phyloP scores from a whole-genome alignment of 2,888 invertebrate genomes.

The Oscheius sp. region DNA sequence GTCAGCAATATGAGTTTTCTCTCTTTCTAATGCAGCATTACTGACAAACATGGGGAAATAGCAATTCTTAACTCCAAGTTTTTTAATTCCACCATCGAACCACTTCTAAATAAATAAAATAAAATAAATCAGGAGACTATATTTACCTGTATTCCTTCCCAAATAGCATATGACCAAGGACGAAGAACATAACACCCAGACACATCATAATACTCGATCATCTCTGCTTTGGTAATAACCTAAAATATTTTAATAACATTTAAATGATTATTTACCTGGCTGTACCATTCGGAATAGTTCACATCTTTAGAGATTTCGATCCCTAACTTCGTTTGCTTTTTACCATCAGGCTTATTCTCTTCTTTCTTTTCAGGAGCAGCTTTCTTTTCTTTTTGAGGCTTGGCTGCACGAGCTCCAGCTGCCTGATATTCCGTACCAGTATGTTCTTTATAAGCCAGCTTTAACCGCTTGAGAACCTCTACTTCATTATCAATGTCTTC shows the following conservation, averaged over 20 bases:
- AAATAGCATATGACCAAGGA: constrained; percentile 95
- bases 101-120: constrained; percentile 36
- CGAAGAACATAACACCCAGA: constrained; percentile 98
- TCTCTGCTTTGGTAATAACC: constrained; percentile 87
- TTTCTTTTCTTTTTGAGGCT: constrained; percentile 28
- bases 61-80: constrained; percentile 91
- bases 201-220: constrained; percentile 99
- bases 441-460: constrained; percentile 79
- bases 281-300: constrained; percentile 96
- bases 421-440: constrained; percentile 77
- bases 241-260: constrained; percentile 51
- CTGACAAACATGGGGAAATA: constrained; percentile 99
- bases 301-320: constrained; percentile 91
- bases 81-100: constrained; percentile 73
- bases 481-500: constrained; percentile 75
- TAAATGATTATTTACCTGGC: constrained; percentile 74
- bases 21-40: constrained; percentile 86
- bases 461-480: constrained; percentile 78
- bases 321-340: constrained; percentile 91
- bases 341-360: constrained; percentile 71
- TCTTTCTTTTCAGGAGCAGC: constrained; percentile 46
- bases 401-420: constrained; percentile 27
- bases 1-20: constrained; percentile 95
- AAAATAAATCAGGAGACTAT: not conserved
- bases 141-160: constrained; percentile 81